phyloP scores from a whole-genome alignment of 2,888 invertebrate genomes.

The Synanthedon myopaeformis region DNA sequence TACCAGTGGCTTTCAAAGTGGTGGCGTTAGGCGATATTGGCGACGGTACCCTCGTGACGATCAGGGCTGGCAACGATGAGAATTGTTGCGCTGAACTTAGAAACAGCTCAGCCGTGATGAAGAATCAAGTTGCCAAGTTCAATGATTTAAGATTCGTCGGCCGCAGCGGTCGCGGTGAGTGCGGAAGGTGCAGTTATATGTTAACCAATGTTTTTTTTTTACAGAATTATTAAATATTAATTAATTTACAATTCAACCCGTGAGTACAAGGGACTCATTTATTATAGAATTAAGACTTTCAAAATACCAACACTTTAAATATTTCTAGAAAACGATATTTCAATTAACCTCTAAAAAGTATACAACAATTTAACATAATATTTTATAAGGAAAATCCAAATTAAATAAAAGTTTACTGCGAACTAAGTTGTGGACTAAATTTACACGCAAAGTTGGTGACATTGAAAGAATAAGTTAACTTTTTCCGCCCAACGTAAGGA shows the following conservation, averaged over 20 bases:
- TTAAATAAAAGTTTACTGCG: too few species aligned
- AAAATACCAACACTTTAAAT: neutral
- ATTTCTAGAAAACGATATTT: too few species aligned
- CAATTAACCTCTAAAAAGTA: too few species aligned
- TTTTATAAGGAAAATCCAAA: too few species aligned
- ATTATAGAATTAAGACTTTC: neutral
- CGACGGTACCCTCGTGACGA: constrained; percentile 96
- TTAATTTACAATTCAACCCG: constrained; percentile 1
- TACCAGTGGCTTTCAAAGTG: constrained; percentile 97
- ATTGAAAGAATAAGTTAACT: constrained; percentile 49
- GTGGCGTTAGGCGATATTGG: constrained; percentile 93
- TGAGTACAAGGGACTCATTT: neutral
- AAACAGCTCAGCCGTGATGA: constrained; percentile 96
- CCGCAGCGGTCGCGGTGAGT: constrained; percentile 97
- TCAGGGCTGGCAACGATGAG: constrained; percentile 97
- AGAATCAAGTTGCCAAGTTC: constrained; percentile 98
- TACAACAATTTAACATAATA: too few species aligned
- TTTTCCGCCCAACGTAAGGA: constrained; percentile 48
- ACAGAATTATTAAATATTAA: constrained; percentile 21
- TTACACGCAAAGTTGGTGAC: constrained; percentile 32
- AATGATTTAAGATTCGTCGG: constrained; percentile 99
- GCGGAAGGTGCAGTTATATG: constrained; percentile 65
- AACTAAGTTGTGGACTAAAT: too few species aligned
- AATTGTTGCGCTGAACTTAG: constrained; percentile 96
- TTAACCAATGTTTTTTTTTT: constrained; percentile 5